Conservation (phyloP, 2,888 invertebrate species). For the Bombyx huttoni region DNA sequence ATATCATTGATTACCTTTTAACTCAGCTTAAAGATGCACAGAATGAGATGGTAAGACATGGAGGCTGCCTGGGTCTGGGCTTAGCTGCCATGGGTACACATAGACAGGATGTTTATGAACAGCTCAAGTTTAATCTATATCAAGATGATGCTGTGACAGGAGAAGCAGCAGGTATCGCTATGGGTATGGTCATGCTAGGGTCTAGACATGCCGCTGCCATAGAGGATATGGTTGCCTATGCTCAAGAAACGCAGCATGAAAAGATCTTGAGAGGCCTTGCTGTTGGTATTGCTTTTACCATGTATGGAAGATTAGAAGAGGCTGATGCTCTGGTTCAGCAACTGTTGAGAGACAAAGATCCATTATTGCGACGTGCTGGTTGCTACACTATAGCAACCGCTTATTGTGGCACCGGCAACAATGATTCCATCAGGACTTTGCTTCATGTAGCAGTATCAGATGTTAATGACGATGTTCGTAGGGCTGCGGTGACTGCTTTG, state of each 20-base stretch:
- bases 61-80: conserved; percentile 96
- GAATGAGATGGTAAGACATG: conserved; percentile 97
- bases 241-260: conserved; percentile 97
- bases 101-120: conserved; percentile 94
- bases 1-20: conserved; percentile 95
- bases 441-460: conserved; percentile 98
- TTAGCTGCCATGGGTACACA: conserved; percentile 99
- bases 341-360: conserved; percentile 93
- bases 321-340: conserved; percentile 94
- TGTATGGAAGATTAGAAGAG: conserved; percentile 97
- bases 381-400: conserved; percentile 99
- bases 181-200: conserved; percentile 99
- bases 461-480: conserved; percentile 98
- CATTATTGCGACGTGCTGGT: conserved; percentile 93
- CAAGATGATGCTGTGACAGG: conserved; percentile 99
- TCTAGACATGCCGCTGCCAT: conserved; percentile 91
- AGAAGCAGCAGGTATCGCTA: conserved; percentile 98
- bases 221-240: conserved; percentile 95
- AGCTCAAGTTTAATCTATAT: conserved; percentile 95
- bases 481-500: conserved; percentile 98
- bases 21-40: conserved; percentile 96
- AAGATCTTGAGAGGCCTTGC: conserved; percentile 97
- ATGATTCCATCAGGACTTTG: conserved; percentile 93
- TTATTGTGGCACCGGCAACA: conserved; percentile 98
- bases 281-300: conserved; percentile 95